These are phyloP conservation scores for Entomyzon cyanotis DNA, from an alignment of 2,113 vertebrate genomes.

Conservation along the genomic window DNA sequence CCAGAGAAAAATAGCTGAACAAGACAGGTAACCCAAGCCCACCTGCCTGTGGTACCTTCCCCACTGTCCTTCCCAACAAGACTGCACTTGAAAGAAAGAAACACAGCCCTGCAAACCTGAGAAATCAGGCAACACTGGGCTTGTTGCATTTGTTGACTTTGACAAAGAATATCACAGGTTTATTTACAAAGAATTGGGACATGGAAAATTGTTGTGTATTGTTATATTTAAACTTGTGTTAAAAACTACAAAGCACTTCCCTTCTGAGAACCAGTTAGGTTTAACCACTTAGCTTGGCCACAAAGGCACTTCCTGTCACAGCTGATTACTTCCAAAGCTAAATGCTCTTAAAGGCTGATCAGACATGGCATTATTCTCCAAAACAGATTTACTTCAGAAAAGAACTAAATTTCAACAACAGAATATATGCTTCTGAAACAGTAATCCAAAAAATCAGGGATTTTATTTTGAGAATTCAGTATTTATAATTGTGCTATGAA, in stretches of 20 bases:
- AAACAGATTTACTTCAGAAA: not conserved
- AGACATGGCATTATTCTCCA: not conserved
- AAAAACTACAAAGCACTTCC: constrained; percentile 66
- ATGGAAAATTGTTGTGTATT: not conserved
- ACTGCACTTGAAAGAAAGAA: not conserved
- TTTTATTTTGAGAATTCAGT: not conserved
- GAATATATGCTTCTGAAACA: not conserved
- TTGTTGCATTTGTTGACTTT: not conserved
- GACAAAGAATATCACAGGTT: not conserved
- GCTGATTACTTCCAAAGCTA: not conserved
- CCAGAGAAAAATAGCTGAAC: not conserved
- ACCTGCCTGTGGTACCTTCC: fast-evolving
- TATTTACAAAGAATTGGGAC: not conserved
- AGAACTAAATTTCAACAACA: not conserved
- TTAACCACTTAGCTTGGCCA: constrained; percentile 62
- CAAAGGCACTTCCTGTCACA: constrained; percentile 74
- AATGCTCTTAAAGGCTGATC: not conserved
- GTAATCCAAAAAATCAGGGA: not conserved
- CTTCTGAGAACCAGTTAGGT: constrained; percentile 74
- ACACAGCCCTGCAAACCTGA: not conserved
- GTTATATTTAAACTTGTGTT: constrained; percentile 5
- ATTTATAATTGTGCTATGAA: not conserved
- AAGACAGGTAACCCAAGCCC: not conserved
- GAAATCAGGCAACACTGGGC: not conserved
- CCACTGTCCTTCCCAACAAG: not conserved